phyloP scores from a whole-genome alignment of 2,888 invertebrate genomes.

The Temnothorax ravouxi region DNA sequence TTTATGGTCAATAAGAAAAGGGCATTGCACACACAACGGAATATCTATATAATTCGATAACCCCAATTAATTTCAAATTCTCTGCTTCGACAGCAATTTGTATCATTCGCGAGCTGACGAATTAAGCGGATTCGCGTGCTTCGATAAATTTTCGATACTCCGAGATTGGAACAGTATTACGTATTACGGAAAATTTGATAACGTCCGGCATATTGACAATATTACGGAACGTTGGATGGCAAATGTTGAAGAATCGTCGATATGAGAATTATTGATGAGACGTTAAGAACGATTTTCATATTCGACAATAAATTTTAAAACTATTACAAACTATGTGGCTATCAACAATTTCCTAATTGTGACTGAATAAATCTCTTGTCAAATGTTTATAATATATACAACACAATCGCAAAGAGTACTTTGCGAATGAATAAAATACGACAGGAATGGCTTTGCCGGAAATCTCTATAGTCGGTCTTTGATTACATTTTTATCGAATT shows the following conservation, averaged over 20 bases:
- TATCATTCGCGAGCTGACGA: constrained; percentile 13
- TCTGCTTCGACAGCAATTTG: constrained; percentile 14
- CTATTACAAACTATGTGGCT: not conserved
- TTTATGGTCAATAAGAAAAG: not conserved
- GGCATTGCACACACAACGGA: not conserved
- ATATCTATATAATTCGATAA: not conserved
- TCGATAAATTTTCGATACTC: constrained; percentile 30
- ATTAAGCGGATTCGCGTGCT: constrained; percentile 23
- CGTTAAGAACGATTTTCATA: constrained; percentile 2
- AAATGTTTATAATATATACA: not conserved
- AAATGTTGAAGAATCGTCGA: constrained; percentile 29
- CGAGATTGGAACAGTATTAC: constrained; percentile 23
- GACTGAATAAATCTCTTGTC: not conserved
- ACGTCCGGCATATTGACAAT: constrained; percentile 34
- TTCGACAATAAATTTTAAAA: not conserved
- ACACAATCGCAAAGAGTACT: not conserved
- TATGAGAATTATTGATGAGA: constrained; percentile 26
- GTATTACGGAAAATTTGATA: constrained; percentile 35
- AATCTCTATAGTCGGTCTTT: not conserved
- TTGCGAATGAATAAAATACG: not conserved
- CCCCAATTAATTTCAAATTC: constrained; percentile 1
- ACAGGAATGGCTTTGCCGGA: not conserved
- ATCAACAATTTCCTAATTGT: not conserved
- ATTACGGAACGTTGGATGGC: constrained; percentile 27
- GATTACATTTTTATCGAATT: not conserved